Evolutionary conservation across 2,113 vertebrate species (phyloP).

Genomic region (Phalacrocorax carbo): DNA sequence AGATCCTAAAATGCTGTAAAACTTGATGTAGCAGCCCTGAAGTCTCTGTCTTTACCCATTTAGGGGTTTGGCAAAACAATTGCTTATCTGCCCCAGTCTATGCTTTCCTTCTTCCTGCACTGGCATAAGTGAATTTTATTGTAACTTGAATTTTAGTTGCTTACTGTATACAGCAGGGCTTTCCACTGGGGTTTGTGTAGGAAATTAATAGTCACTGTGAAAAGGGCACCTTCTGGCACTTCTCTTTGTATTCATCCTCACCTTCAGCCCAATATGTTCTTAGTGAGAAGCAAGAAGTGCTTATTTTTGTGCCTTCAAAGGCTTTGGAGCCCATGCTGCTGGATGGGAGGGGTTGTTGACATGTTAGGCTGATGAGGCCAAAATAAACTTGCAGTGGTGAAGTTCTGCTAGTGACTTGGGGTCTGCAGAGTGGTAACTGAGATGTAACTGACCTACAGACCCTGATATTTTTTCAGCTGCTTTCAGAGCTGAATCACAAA

Average conservation of each 20-base stretch:
- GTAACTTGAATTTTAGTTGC: not conserved
- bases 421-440: not conserved
- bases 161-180: not conserved
- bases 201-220: accelerated
- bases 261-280: not conserved
- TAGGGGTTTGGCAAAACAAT: not conserved
- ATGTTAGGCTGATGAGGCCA: not conserved
- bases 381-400: not conserved
- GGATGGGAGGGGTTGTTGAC: not conserved
- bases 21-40: not conserved
- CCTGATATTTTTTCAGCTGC: not conserved
- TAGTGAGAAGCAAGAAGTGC: not conserved
- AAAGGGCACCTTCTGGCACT: not conserved
- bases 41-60: not conserved
- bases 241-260: not conserved
- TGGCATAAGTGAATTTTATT: not conserved
- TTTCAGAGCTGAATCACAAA: not conserved
- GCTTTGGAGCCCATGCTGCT: not conserved
- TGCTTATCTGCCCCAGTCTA: no score
- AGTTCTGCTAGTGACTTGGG: not conserved
- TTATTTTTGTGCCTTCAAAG: not conserved
- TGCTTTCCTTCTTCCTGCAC: not conserved
- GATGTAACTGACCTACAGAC: not conserved
- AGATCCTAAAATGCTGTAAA: not conserved
- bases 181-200: not conserved